phyloP scores from a whole-genome alignment of 2,888 invertebrate genomes.

The Clanis bilineata region DNA sequence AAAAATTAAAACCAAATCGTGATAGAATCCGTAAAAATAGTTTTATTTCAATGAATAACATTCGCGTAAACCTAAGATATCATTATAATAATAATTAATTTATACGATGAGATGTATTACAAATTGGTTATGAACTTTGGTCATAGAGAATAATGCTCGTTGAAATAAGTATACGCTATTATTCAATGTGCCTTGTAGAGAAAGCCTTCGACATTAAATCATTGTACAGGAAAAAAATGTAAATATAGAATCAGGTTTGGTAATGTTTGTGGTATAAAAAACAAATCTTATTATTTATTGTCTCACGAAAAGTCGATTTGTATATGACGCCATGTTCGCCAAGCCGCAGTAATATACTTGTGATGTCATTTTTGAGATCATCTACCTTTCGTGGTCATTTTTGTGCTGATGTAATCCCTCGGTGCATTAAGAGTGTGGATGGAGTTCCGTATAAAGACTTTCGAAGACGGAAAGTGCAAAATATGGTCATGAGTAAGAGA shows the following conservation, averaged over 20 bases:
- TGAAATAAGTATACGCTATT: too few relatives aligned
- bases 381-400: neutral
- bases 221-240: neutral
- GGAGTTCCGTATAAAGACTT: neutral
- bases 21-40: too few relatives aligned
- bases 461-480: neutral
- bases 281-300: neutral
- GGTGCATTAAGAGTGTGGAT: neutral
- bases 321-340: neutral
- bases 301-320: neutral
- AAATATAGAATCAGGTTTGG: neutral
- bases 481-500: too few relatives aligned
- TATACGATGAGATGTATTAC: too few relatives aligned
- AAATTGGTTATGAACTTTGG: too few relatives aligned
- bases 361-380: constrained; percentile 12
- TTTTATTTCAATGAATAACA: too few relatives aligned
- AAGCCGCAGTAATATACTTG: neutral
- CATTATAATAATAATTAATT: too few relatives aligned
- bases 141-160: too few relatives aligned
- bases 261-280: neutral
- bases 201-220: too few relatives aligned
- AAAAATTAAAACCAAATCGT: too few relatives aligned
- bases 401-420: neutral
- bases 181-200: too few relatives aligned
- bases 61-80: too few relatives aligned